These are phyloP conservation scores for Synergus umbraculus DNA, from an alignment of 2,888 invertebrate genomes.

Conservation along the genomic window DNA sequence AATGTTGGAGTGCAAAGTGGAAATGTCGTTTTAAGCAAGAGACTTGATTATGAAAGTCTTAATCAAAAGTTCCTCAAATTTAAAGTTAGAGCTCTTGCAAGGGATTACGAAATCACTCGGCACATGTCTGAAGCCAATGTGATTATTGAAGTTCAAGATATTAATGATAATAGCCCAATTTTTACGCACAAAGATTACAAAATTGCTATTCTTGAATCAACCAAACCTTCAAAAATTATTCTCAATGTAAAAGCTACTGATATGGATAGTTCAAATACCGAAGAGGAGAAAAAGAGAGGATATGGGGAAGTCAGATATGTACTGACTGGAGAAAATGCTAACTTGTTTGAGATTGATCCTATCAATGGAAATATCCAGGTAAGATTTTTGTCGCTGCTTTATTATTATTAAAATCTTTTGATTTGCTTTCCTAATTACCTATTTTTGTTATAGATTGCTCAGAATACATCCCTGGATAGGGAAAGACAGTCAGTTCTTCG, in stretches of 20 bases:
- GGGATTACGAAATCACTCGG: conserved; percentile 73
- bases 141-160: conserved; percentile 84
- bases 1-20: conserved; percentile 83
- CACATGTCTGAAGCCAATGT: conserved; percentile 84
- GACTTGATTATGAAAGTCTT: conserved; percentile 88
- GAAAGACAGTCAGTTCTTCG: conserved; percentile 85
- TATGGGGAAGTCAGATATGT: conserved; percentile 86
- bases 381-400: conserved; percentile 50
- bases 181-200: conserved; percentile 85
- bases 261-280: conserved; percentile 82
- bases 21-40: conserved; percentile 85
- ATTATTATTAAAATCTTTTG: neutral
- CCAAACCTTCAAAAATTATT: conserved; percentile 83
- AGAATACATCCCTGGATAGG: conserved; percentile 84
- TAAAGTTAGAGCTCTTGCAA: conserved; percentile 77
- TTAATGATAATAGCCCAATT: conserved; percentile 88
- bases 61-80: conserved; percentile 79
- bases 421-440: neutral
- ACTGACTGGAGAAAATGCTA: conserved; percentile 86
- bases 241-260: conserved; percentile 86
- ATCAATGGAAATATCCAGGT: conserved; percentile 84
- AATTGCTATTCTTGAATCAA: conserved; percentile 85
- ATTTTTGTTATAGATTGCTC: conserved; percentile 78
- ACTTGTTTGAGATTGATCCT: conserved; percentile 85
- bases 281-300: conserved; percentile 79